phyloP scores from a whole-genome alignment of 1,140 invertebrate genomes.

The Procambarus virginalis region DNA sequence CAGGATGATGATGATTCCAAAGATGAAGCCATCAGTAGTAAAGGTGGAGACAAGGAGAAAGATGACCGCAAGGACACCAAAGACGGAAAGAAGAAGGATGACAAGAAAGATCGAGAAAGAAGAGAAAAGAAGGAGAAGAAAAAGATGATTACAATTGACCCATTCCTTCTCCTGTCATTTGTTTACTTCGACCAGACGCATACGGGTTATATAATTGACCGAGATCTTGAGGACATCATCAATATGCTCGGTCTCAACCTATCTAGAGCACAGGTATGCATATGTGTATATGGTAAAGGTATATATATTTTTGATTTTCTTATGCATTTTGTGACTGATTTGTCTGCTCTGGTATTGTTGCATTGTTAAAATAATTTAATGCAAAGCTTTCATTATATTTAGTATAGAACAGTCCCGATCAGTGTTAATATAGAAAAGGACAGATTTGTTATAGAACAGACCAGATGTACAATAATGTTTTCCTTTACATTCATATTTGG shows the following conservation, averaged over 20 bases:
- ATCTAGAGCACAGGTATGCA: conserved; percentile 86
- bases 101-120: conserved; percentile 74
- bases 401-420: too few relatives aligned
- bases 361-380: too few relatives aligned
- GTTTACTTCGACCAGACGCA: conserved; percentile 95
- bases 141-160: conserved; percentile 85
- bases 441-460: too few relatives aligned
- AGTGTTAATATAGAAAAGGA: too few relatives aligned
- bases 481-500: too few relatives aligned
- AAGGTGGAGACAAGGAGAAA: conserved; percentile 73
- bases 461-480: too few relatives aligned
- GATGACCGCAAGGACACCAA: conserved; percentile 71
- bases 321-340: background rate
- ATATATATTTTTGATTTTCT: background rate
- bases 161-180: conserved; percentile 89
- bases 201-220: conserved; percentile 90
- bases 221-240: conserved; percentile 93
- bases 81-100: conserved; percentile 71
- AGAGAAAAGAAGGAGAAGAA: conserved; percentile 78
- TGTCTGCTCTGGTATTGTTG: background rate
- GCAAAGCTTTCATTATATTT: too few relatives aligned
- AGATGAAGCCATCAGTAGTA: conserved; percentile 64
- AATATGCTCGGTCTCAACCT: conserved; percentile 89
- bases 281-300: background rate
- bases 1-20: conserved; percentile 71